A percentile compares a stretch with the other conserved stretches of the same genome.
Conservation (phyloP, 2,797 vertebrate genomes). For the Ctenopoma kingsleyae region DNA sequence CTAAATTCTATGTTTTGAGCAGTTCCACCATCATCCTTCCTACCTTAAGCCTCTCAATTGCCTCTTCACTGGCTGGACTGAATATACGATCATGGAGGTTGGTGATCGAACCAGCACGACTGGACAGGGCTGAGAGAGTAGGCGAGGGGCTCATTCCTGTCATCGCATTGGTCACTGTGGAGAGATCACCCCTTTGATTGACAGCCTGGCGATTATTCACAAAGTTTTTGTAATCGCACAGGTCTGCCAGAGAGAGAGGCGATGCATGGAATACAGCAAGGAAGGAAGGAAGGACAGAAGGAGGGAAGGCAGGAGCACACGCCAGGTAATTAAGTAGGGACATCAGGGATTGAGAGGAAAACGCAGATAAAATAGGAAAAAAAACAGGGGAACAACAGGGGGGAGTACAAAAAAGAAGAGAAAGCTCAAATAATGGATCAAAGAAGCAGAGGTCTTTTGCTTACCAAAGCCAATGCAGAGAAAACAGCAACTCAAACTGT, state of each 20-base stretch:
- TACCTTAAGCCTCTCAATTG: constrained; percentile 98
- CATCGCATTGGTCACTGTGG: constrained; percentile 97
- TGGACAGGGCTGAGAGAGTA: constrained; percentile 93
- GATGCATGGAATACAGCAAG: constrained; percentile 61
- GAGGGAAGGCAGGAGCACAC: constrained; percentile 72
- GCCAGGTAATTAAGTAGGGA: constrained; percentile 70
- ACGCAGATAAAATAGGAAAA: constrained; percentile 58
- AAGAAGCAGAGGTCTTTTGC: constrained; percentile 65
- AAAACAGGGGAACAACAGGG: constrained; percentile 60
- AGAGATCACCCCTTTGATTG: constrained; percentile 96
- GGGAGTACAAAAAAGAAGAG: constrained; percentile 77
- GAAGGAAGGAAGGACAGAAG: constrained; percentile 63
- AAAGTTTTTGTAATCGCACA: constrained; percentile 93
- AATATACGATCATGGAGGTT: constrained; percentile 98
- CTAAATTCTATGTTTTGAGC: not conserved
- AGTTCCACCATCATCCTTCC: not conserved
- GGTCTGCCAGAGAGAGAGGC: constrained; percentile 88
- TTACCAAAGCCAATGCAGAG: constrained; percentile 70
- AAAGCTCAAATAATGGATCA: constrained; percentile 77
- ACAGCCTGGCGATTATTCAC: constrained; percentile 88
- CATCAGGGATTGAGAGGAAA: constrained; percentile 61
- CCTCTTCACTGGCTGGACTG: constrained; percentile 95
- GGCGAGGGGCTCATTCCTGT: constrained; percentile 98
- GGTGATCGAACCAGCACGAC: constrained; percentile 91
- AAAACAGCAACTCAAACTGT: constrained; percentile 64